Percentiles rank a stretch among this genome's conserved stretches.
Conservation (phyloP, 2,113 vertebrate genomes). For the Sprattus sprattus region DNA sequence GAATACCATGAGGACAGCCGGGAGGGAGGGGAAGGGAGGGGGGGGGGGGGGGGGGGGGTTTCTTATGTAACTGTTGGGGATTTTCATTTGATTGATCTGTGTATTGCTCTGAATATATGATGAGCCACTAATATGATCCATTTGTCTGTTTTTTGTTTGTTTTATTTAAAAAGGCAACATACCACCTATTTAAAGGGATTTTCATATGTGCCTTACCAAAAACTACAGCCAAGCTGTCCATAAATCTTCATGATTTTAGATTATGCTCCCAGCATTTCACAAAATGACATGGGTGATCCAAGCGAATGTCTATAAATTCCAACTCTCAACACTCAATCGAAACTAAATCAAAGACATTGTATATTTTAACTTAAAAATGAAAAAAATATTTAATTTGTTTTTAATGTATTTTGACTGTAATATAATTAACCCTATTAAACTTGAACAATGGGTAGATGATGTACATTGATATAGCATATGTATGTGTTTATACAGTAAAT, state of each 20-base stretch:
- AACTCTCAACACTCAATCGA: not conserved
- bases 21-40: not conserved
- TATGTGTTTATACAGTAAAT: not conserved
- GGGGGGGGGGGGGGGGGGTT: not conserved
- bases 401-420: not conserved
- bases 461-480: not conserved
- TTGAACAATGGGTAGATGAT: conserved; percentile 14
- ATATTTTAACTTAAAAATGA: not conserved
- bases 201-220: conserved; percentile 43
- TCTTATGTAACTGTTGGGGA: conserved; percentile 3
- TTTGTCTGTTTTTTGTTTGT: not conserved
- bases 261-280: not conserved
- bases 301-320: not conserved
- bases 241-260: conserved; percentile 13
- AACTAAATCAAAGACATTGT: not conserved
- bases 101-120: not conserved
- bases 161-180: conserved; percentile 44
- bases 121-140: not conserved
- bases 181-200: conserved; percentile 68
- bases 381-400: not conserved
- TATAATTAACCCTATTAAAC: conserved; percentile 7
- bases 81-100: conserved; percentile 20
- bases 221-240: conserved; percentile 10
- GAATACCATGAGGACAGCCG: not conserved
- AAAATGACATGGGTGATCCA: not conserved